Conservation (phyloP, 2,888 invertebrate species). For the Hemistola chrysoprasaria region DNA sequence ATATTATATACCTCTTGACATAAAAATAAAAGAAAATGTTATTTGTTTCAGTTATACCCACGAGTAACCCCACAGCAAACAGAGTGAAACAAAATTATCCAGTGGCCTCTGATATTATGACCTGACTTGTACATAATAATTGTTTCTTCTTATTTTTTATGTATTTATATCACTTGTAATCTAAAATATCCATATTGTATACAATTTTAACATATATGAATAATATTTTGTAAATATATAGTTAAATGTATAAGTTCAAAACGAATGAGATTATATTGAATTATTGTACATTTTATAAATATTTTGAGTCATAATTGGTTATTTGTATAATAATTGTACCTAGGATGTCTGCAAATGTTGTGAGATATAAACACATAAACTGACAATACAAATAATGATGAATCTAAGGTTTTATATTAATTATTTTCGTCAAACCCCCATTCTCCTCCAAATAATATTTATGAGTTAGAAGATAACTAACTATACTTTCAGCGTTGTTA, state of each 20-base stretch:
- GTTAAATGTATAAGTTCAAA: constrained; percentile 71
- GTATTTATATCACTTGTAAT: constrained; percentile 79
- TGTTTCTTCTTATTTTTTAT: constrained; percentile 76
- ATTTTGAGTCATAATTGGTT: constrained; percentile 73
- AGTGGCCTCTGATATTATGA: constrained; percentile 47
- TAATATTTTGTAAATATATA: constrained; percentile 82
- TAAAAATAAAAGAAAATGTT: no score
- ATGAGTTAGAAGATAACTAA: no score
- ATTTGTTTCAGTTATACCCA: constrained; percentile 83
- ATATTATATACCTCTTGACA: no score
- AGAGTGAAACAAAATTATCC: constrained; percentile 49
- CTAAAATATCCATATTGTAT: constrained; percentile 75
- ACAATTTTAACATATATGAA: constrained; percentile 75
- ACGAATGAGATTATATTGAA: constrained; percentile 77
- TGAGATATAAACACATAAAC: constrained; percentile 77
- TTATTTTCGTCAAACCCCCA: not conserved
- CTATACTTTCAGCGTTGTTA: no score
- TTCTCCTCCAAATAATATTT: not conserved
- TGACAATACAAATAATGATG: constrained; percentile 78
- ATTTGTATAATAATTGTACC: constrained; percentile 68
- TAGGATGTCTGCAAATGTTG: constrained; percentile 76
- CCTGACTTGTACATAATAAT: constrained; percentile 75
- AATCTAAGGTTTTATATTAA: constrained; percentile 35
- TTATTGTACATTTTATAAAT: constrained; percentile 80
- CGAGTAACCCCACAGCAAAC: constrained; percentile 82